These are phyloP conservation scores for Percopsis transmontana DNA, from an alignment of 2,113 vertebrate genomes.

Conservation along the genomic window DNA sequence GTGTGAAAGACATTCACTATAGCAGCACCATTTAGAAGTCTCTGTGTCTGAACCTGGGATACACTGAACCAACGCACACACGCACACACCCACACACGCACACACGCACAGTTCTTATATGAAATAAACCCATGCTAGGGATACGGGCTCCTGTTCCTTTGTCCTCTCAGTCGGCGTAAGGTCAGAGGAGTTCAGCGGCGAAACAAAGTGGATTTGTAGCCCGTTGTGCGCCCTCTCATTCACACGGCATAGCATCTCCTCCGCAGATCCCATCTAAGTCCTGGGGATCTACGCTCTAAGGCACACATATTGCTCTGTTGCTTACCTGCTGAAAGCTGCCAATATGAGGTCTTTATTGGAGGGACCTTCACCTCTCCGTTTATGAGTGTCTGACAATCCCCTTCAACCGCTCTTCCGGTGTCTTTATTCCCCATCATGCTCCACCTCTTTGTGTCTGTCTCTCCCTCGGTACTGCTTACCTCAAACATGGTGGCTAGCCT, in stretches of 20 bases:
- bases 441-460: conserved; percentile 35
- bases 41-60: conserved; percentile 19
- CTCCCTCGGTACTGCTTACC: not conserved
- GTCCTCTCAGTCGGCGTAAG: conserved; percentile 1
- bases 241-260: conserved; percentile 32
- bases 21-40: conserved; percentile 34
- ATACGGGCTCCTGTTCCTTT: not conserved
- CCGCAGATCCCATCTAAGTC: conserved; percentile 59
- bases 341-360: conserved; percentile 64
- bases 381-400: conserved; percentile 52
- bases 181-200: conserved; percentile 38
- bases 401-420: conserved; percentile 3
- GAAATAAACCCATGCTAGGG: not conserved
- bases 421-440: conserved; percentile 10
- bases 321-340: conserved; percentile 56
- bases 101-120: not conserved
- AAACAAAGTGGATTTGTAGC: conserved; percentile 64
- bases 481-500: too few relatives aligned
- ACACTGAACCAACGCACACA: not conserved
- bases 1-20: conserved; percentile 47
- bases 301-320: conserved; percentile 61
- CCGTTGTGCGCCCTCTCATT: conserved; percentile 34
- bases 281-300: conserved; percentile 41
- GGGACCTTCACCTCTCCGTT: conserved; percentile 47
- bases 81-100: not conserved